Evolutionary conservation across 30 jellyfish, hydroid and myxozoan species (phyloP).

Genomic region (Calvadosia cruxmelitensis): DNA sequence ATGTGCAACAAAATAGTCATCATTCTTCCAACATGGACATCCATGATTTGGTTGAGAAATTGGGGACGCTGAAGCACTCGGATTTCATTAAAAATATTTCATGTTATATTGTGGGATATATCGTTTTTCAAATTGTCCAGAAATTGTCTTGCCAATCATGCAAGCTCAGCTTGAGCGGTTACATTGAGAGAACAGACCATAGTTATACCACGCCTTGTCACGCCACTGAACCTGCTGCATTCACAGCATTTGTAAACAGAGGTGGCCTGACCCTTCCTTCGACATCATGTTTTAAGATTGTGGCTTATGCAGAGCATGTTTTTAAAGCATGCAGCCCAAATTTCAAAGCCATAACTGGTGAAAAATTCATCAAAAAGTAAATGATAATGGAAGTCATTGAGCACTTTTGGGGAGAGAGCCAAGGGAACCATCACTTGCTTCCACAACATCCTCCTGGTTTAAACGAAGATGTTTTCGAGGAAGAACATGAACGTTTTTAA

Average conservation of each 20-base stretch:
- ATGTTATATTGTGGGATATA: conserved; percentile 39
- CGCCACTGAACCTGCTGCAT: conserved; percentile 29
- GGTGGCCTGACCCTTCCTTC: conserved; percentile 23
- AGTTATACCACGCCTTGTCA: conserved; percentile 12
- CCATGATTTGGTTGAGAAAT: neutral
- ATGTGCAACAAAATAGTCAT: too few species aligned
- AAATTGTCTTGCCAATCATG: conserved; percentile 16
- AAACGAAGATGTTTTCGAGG: conserved; percentile 14
- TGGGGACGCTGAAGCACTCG: conserved; percentile 7
- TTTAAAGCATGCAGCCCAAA: conserved; percentile 15
- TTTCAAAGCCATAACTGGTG: neutral
- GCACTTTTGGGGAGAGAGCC: conserved; percentile 6
- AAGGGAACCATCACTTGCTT: neutral
- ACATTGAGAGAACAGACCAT: conserved; percentile 9
- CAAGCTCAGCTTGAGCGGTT: conserved; percentile 6
- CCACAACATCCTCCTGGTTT: conserved; percentile 16
- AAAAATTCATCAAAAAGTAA: neutral
- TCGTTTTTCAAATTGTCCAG: conserved; percentile 12
- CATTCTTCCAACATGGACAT: neutral
- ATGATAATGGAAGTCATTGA: conserved; percentile 7
- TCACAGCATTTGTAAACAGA: conserved; percentile 14
- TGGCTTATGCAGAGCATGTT: conserved; percentile 7
- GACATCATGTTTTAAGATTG: conserved; percentile 1
- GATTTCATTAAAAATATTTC: conserved; percentile 12
- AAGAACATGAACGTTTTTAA: conserved; percentile 5